phyloP scores from a whole-genome alignment of 2,797 vertebrate genomes.

The Erithacus rubecula region DNA sequence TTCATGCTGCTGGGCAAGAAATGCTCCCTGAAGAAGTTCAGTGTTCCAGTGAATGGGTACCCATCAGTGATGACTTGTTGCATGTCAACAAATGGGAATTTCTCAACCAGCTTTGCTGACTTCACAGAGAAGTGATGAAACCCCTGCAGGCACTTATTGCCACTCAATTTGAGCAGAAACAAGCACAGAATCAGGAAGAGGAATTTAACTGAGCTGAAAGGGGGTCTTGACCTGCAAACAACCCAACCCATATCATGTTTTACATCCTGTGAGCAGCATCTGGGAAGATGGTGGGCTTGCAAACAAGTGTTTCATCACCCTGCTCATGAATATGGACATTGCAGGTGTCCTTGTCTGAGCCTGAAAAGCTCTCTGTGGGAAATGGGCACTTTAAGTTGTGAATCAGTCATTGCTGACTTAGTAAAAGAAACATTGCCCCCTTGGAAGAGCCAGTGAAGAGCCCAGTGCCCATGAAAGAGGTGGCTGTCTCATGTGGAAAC shows the following conservation, averaged over 20 bases:
- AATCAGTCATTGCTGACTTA: neutral
- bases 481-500: neutral
- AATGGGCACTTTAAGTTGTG: neutral
- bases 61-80: neutral
- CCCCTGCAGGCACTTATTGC: neutral
- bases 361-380: neutral
- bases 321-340: neutral
- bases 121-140: neutral
- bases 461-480: neutral
- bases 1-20: slow-evolving; percentile 65
- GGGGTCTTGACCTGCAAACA: neutral
- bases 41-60: slow-evolving; percentile 41
- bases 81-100: neutral
- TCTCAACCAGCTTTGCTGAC: neutral
- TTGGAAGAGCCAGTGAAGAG: neutral
- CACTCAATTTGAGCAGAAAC: neutral
- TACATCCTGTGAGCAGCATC: neutral
- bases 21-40: slow-evolving; percentile 47
- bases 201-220: neutral
- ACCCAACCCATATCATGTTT: neutral
- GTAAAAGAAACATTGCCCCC: neutral
- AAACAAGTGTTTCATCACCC: neutral
- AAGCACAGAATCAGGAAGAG: neutral
- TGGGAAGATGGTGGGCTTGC: neutral
- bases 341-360: neutral